Percentiles rank a stretch among this genome's conserved stretches.
phyloP scores from a whole-genome alignment of 2,888 invertebrate genomes.

The Geotrupes spiniger region DNA sequence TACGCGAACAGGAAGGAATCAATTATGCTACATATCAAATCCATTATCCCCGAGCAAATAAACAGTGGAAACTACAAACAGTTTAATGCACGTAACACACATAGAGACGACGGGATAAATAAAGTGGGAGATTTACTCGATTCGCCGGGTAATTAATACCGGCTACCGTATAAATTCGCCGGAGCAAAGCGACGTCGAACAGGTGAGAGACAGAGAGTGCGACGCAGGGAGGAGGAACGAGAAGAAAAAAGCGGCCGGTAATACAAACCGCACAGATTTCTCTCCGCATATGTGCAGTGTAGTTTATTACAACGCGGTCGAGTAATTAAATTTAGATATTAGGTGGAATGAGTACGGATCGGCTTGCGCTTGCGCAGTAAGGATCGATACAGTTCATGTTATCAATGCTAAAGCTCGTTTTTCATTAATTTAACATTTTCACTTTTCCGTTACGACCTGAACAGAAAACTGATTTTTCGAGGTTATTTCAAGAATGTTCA shows the following conservation, averaged over 20 bases:
- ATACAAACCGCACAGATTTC: conserved; percentile 2
- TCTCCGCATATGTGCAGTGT: conserved; percentile 1
- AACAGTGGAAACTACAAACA: not conserved
- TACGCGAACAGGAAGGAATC: not conserved
- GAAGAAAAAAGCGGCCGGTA: conserved; percentile 3
- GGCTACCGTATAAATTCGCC: conserved; percentile 5
- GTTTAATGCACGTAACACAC: not conserved
- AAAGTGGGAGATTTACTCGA: not conserved
- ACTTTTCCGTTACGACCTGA: too few species aligned
- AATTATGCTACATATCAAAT: conserved; percentile 4
- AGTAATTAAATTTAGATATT: conserved; percentile 3
- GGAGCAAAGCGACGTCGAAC: not conserved
- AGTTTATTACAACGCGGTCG: not conserved
- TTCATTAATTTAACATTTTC: too few species aligned
- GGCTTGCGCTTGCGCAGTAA: too few species aligned
- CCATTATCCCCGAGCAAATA: not conserved
- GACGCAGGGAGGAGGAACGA: too few species aligned
- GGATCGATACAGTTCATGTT: too few species aligned
- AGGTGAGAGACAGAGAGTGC: too few species aligned
- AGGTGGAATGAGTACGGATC: too few species aligned
- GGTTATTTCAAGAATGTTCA: too few species aligned
- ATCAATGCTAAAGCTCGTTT: too few species aligned
- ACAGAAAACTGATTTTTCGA: too few species aligned
- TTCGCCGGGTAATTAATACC: conserved; percentile 2
- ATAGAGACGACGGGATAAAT: not conserved